Evolutionary conservation across 2,797 vertebrate genomes (phyloP), one percentile per base, ranked within the genome.

Genomic region (Molothrus aeneus): DNA sequence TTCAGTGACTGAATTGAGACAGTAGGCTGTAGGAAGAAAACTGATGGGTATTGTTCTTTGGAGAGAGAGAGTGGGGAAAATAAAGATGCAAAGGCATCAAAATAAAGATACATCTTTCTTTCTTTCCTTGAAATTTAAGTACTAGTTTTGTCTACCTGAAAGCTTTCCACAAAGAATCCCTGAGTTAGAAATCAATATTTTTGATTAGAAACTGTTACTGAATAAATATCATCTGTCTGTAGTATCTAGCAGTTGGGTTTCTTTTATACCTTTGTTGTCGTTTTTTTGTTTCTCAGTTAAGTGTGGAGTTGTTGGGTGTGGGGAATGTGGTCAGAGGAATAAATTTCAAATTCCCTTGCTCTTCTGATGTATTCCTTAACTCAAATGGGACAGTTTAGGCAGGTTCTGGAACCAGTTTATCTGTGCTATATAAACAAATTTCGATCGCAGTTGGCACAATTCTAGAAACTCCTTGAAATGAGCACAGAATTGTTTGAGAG

Each of bases 191-290:
- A 96, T 96, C 91, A 91, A 84, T 92, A 86, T 34, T 83, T 86
- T 51, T 70, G 50, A 93, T 97, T 96, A 95, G 94, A 95, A 96
- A 81, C 34, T 86, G 71, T 86, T 96, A 51, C 34, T 64, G 79
- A 95, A 90, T 90, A 94, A 90, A 77, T 96, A 89, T 40, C 66
- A 91, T 56, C 80, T 95, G n/a, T 92, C 79, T 85, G 48, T 61
- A 59, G 10, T 26, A 89, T 51, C 21, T 80, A 40, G 51, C 54
- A 85, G 36, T 88, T 94, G 86, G 20, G 63, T 81, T 92, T 63
- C 42, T 89, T 92, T 88, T 79, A 69, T 29, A 45, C 54, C 34
- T 88, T 81, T 63, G 17, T 66, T 90, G 16, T 38, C 24, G 80
- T 54, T 12, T 70, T 83, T 78, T 72, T 78, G 22, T 83, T 96